phyloP scores from a whole-genome alignment of 2,888 invertebrate genomes.

The Kuschelorhynchus macadamiae region DNA sequence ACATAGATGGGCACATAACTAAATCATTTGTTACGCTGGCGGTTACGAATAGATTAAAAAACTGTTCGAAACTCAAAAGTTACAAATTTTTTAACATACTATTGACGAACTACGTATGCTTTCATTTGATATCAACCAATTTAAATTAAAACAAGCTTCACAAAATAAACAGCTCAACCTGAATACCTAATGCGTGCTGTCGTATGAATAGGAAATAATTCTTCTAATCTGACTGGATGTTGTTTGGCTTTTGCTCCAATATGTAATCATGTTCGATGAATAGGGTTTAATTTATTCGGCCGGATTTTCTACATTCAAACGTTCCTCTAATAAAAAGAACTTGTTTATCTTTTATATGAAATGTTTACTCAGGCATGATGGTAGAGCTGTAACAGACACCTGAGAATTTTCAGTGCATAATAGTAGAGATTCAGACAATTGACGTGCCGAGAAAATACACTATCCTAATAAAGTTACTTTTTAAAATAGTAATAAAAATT shows the following conservation, averaged over 20 bases:
- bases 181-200: constrained; percentile 11
- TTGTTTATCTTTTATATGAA: constrained; percentile 32
- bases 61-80: too few relatives aligned
- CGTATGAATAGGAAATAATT: constrained; percentile 39
- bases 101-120: not conserved
- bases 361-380: constrained; percentile 30
- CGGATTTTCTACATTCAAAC: constrained; percentile 33
- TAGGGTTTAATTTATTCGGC: constrained; percentile 46
- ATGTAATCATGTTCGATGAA: constrained; percentile 48
- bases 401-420: constrained; percentile 24
- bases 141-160: constrained; percentile 2
- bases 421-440: not conserved
- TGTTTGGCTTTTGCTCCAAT: constrained; percentile 42
- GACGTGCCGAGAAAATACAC: too few relatives aligned
- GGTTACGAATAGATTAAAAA: too few relatives aligned
- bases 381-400: constrained; percentile 18
- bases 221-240: constrained; percentile 42
- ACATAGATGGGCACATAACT: too few relatives aligned
- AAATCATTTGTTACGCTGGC: too few relatives aligned
- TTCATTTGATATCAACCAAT: not conserved
- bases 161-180: constrained; percentile 22
- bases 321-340: constrained; percentile 26
- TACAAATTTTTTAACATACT: too few relatives aligned
- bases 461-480: too few relatives aligned
- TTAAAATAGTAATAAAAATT: too few relatives aligned